Evolutionary conservation across 2,888 invertebrate genomes (phyloP).

Genomic region (Lordiphosa andalusiaca): DNA sequence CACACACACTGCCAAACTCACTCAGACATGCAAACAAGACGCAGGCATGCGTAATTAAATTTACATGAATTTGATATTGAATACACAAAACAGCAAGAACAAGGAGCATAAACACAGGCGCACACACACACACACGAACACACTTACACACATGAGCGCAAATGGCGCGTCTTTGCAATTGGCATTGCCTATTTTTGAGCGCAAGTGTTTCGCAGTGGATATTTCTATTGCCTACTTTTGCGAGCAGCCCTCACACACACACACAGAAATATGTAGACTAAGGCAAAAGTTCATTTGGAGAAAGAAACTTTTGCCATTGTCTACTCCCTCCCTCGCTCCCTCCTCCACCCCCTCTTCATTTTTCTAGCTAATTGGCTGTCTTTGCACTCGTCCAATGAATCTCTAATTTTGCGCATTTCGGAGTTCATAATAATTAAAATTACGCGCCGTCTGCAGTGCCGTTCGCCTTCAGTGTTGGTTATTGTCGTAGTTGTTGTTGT

Average conservation of each 20-base stretch:
- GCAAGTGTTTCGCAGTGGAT: conserved; percentile 16
- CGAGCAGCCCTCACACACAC: conserved; percentile 16
- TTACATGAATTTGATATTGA: conserved; percentile 74
- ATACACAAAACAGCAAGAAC: conserved; percentile 36
- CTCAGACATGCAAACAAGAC: conserved; percentile 55
- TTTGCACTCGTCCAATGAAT: conserved; percentile 41
- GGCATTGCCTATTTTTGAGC: conserved; percentile 54
- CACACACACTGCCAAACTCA: conserved; percentile 9
- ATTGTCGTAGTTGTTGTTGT: conserved; percentile 13
- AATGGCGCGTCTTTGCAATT: conserved; percentile 43
- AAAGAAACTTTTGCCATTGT: conserved; percentile 52
- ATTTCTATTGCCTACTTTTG: conserved; percentile 45
- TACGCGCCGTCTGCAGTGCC: conserved; percentile 49
- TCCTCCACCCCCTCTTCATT: conserved; percentile 1
- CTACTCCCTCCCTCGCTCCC: conserved; percentile 7
- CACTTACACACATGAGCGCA: background rate
- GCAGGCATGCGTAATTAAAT: conserved; percentile 73
- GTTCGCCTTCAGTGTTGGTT: conserved; percentile 18
- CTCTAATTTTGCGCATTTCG: conserved; percentile 63
- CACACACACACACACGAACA: conserved; percentile 2
- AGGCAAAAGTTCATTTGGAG: conserved; percentile 51
- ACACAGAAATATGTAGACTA: conserved; percentile 32
- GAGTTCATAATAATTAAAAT: conserved; percentile 68
- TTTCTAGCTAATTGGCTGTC: conserved; percentile 36
- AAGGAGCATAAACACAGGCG: conserved; percentile 12